Base-by-base conservation (phyloP, 2,797 vertebrate genomes). In the Caiman crocodilus region DNA sequence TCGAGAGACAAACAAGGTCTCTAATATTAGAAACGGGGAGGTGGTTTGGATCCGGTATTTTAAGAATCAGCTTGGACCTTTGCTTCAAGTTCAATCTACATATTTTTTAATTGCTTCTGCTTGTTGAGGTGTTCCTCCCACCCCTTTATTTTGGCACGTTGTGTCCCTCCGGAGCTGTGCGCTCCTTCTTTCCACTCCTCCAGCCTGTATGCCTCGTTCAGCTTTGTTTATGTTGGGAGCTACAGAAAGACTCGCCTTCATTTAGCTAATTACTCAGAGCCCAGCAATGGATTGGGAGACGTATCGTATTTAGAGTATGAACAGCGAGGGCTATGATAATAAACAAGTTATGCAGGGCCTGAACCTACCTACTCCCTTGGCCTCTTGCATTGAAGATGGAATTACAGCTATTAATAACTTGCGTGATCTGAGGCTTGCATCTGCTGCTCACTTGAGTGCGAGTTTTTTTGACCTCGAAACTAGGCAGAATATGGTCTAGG, bases 241-340 rank as follows among this genome's bases (percentile, higher is more conserved):
- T 90, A 93, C 93, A 73, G 87, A 88, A 69, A 79, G 26, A 50
- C 89, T 20, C 85, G 90, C 65, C 90, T 96, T 88, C 90, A 79
- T 74, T 50, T 82, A 77, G 74, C 84, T 91, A 81, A 94, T 97
- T 96, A 94, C 94, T 90, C 94, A 96, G 95, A 80, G 96, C 90
- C 78, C 93, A 93, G 93, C 92, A 94, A 76, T 75, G 73, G 87
- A 94, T 90, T 90, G 82, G 60, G 90, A 82, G 93, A 95, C 85
- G 94, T 93, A 86, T 42, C 61, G 86, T 71, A 71, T 94, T 74
- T 93, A 91, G 92, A 94, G 94, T 93, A 89, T 50, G 90, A 81
- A 94, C 89, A 82, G 20, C 71, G 77, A 74, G 76, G 69, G 71
- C 91, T 86, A 81, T 1, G 0, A 61, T 28, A 88, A 92, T 76